phyloP scores from a whole-genome alignment of 2,113 vertebrate genomes.

The Burhinus bistriatus region DNA sequence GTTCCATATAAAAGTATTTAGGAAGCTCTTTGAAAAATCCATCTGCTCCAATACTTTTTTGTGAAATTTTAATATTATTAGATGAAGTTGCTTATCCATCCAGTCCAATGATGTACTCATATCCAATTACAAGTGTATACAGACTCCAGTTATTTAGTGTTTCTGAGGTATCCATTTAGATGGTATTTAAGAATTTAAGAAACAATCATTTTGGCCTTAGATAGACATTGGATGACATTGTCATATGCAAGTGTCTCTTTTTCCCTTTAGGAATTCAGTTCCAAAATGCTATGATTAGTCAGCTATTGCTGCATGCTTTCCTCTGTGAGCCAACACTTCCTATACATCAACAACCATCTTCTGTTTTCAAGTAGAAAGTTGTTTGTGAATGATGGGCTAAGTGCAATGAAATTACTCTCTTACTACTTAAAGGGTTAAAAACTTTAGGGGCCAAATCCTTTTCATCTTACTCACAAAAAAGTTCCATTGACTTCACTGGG shows the following conservation, averaged over 20 bases:
- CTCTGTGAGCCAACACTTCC: background rate
- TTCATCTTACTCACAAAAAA: conserved; percentile 35
- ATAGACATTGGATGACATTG: background rate
- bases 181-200: background rate
- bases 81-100: background rate
- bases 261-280: background rate
- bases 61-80: background rate
- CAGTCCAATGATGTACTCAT: background rate
- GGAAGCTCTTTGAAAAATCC: background rate
- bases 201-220: background rate
- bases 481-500: background rate
- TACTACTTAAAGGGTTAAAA: conserved; percentile 59
- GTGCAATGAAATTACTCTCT: conserved; percentile 44
- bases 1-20: background rate
- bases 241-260: background rate
- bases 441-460: conserved; percentile 50
- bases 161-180: background rate
- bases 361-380: background rate
- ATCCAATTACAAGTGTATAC: background rate
- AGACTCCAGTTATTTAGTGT: background rate
- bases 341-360: background rate
- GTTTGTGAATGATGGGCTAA: conserved; percentile 41
- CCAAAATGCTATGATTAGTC: background rate
- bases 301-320: background rate
- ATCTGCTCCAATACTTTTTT: background rate